Conservation (phyloP, 2,888 invertebrate genomes). For the Drosophila nr. perissopoda region DNA sequence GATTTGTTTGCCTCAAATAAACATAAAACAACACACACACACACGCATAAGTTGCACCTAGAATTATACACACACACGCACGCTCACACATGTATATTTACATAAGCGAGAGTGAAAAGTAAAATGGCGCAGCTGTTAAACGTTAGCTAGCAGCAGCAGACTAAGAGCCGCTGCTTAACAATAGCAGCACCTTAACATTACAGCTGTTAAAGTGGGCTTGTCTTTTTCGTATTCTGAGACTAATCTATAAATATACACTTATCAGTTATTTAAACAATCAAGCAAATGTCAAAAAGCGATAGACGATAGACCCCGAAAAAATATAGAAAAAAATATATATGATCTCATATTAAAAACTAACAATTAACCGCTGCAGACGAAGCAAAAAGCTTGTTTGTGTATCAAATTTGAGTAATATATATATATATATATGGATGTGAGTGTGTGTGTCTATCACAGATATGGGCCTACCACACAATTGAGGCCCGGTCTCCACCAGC, state of each 20-base stretch:
- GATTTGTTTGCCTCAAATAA: constrained; percentile 70
- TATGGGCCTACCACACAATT: constrained; percentile 42
- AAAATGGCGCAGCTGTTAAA: constrained; percentile 44
- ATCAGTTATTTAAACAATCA: constrained; percentile 45
- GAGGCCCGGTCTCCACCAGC: constrained; percentile 47
- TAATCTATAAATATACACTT: constrained; percentile 53
- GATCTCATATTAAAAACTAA: constrained; percentile 77
- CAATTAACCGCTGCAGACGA: constrained; percentile 62
- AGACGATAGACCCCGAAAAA: constrained; percentile 18
- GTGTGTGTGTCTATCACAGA: constrained; percentile 40
- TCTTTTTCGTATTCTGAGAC: constrained; percentile 14
- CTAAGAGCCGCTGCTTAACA: constrained; percentile 24
- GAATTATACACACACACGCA: constrained; percentile 26
- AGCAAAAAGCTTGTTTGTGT: constrained; percentile 58
- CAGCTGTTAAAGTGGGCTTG: constrained; percentile 46
- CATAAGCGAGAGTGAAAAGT: constrained; percentile 33
- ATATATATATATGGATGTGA: neutral
- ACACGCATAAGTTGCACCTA: constrained; percentile 20
- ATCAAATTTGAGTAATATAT: constrained; percentile 61
- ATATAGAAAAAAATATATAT: constrained; percentile 29
- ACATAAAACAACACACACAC: constrained; percentile 45
- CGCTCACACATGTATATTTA: constrained; percentile 11
- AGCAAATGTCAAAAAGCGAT: constrained; percentile 47
- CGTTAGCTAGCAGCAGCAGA: constrained; percentile 2
- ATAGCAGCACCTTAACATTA: constrained; percentile 20